phyloP scores from a whole-genome alignment of 2,888 invertebrate species.

The Synergus itoensis region DNA sequence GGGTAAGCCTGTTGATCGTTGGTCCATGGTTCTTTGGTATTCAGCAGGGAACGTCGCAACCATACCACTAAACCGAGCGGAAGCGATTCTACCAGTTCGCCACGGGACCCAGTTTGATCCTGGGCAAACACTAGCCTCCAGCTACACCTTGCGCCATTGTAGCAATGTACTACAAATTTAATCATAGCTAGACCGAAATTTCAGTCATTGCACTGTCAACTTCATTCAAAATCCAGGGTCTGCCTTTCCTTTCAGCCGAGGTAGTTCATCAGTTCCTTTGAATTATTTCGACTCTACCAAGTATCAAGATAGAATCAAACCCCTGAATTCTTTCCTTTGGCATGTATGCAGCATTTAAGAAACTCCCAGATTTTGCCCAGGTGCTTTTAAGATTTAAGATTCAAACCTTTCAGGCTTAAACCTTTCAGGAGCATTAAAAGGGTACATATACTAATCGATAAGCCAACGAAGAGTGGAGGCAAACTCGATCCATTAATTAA shows the following conservation, averaged over 20 bases:
- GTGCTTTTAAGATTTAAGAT: neutral
- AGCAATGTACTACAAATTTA: conserved; percentile 26
- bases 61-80: conserved; percentile 53
- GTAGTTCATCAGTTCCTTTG: neutral
- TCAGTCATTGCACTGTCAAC: neutral
- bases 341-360: neutral
- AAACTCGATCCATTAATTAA: conserved; percentile 14
- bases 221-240: neutral
- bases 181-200: conserved; percentile 1
- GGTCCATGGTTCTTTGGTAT: conserved; percentile 50
- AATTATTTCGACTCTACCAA: neutral
- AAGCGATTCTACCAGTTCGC: conserved; percentile 55
- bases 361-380: neutral
- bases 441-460: neutral
- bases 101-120: conserved; percentile 40
- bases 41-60: conserved; percentile 44
- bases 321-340: neutral
- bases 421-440: neutral
- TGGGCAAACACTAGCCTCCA: conserved; percentile 27
- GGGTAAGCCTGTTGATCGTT: conserved; percentile 67
- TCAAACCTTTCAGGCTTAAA: neutral
- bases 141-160: conserved; percentile 21
- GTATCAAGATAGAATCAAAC: neutral
- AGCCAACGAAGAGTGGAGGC: neutral
- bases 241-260: neutral